phyloP scores from a whole-genome alignment of 2,797 vertebrate species.

The Adelosebastes latens region DNA sequence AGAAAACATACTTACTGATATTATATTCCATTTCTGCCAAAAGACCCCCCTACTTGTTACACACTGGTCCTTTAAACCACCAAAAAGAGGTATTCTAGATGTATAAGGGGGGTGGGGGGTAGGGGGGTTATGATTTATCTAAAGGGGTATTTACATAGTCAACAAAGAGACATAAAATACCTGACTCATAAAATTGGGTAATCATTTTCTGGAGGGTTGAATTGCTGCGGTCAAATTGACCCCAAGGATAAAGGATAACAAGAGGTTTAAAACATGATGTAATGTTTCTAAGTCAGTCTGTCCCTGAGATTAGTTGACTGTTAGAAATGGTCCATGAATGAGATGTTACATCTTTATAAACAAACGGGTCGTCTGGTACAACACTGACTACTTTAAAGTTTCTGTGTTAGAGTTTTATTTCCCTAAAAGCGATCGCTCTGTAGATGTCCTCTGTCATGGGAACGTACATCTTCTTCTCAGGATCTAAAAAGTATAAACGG shows the following conservation, averaged over 20 bases:
- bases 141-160: background rate
- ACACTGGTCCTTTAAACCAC: too few species aligned
- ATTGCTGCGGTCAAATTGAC: background rate
- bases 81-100: too few species aligned
- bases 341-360: conserved; percentile 18
- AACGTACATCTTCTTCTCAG: conserved; percentile 83
- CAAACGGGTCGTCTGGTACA: background rate
- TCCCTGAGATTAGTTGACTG: conserved; percentile 78
- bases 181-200: background rate
- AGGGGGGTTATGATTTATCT: too few species aligned
- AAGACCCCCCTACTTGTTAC: too few species aligned
- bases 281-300: conserved; percentile 12
- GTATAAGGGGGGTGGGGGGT: too few species aligned
- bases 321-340: conserved; percentile 16
- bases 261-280: background rate
- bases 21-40: too few species aligned
- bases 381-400: background rate
- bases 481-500: conserved; percentile 86
- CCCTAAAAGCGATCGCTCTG: conserved; percentile 68
- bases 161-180: background rate
- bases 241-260: background rate
- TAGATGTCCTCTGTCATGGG: conserved; percentile 85
- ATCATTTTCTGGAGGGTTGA: background rate
- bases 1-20: too few species aligned
- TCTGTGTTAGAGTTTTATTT: conserved; percentile 84